Conservation (phyloP, 2,113 vertebrate species). For the Pycnonotus jocosus region DNA sequence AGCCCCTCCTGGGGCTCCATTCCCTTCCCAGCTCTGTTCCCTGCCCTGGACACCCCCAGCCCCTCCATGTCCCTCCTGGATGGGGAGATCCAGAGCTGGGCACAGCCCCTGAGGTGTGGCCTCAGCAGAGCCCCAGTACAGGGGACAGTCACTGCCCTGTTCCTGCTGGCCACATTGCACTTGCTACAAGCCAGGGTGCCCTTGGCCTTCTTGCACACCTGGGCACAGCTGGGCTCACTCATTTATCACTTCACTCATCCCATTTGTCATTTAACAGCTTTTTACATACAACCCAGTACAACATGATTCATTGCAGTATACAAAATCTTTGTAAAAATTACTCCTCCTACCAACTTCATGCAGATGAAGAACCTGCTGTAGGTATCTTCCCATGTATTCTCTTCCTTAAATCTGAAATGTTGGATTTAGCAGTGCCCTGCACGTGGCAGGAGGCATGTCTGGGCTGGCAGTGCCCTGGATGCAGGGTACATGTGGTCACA, state of each 20-base stretch:
- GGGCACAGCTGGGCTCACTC: not conserved
- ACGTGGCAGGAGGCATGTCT: not conserved
- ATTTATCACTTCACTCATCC: not conserved
- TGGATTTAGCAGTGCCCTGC: not conserved
- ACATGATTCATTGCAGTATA: not conserved
- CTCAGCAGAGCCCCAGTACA: not conserved
- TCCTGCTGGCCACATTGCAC: not conserved
- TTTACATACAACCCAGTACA: not conserved
- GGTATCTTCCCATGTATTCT: not conserved
- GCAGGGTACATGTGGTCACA: not conserved
- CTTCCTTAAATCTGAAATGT: not conserved
- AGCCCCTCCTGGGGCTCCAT: not conserved
- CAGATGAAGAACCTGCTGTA: not conserved
- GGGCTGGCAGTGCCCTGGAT: not conserved
- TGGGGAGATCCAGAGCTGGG: not conserved
- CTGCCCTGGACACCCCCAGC: fast-evolving
- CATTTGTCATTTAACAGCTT: not conserved
- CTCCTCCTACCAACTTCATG: not conserved
- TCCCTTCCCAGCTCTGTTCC: not conserved
- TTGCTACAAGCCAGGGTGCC: not conserved
- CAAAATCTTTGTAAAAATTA: not conserved
- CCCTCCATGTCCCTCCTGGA: not conserved
- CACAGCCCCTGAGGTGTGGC: fast-evolving
- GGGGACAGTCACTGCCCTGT: not conserved
- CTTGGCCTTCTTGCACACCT: not conserved